Evolutionary conservation across 1,140 invertebrate species (phyloP).

Genomic region (Papilio dardanus): DNA sequence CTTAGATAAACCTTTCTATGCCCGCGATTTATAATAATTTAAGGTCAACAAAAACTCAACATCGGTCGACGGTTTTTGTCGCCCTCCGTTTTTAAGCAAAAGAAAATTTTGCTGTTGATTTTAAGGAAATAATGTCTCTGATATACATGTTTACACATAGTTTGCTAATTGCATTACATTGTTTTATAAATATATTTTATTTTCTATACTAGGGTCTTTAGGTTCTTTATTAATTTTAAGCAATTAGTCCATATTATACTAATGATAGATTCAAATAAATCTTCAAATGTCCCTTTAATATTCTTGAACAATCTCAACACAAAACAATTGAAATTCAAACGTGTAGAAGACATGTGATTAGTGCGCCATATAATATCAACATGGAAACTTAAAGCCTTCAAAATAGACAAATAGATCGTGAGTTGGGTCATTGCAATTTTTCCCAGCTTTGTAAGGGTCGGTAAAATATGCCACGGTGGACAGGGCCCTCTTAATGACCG

Average conservation of each 20-base stretch:
- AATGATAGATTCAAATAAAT: no score
- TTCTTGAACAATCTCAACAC: not conserved
- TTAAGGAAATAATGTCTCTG: slow-evolving; percentile 56
- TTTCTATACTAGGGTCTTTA: not conserved
- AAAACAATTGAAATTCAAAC: not conserved
- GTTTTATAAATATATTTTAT: not conserved
- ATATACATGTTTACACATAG: not conserved
- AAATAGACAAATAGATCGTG: slow-evolving; percentile 28
- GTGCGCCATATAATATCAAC: not conserved
- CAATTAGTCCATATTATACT: not conserved
- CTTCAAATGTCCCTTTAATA: not conserved
- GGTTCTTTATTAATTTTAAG: not conserved
- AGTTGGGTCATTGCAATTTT: slow-evolving; percentile 36
- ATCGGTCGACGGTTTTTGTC: slow-evolving; percentile 50
- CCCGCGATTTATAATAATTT: slow-evolving; percentile 74
- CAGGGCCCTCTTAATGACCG: slow-evolving; percentile 31
- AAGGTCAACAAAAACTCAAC: slow-evolving; percentile 58
- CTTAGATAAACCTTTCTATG: slow-evolving; percentile 71
- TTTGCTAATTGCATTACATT: not conserved
- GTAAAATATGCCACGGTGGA: slow-evolving; percentile 31
- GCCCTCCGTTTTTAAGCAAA: slow-evolving; percentile 47
- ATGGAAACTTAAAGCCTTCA: slow-evolving; percentile 9
- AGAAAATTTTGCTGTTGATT: slow-evolving; percentile 42
- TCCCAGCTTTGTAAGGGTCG: slow-evolving; percentile 30
- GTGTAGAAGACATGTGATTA: not conserved